Base-by-base conservation (phyloP, 2,797 vertebrate species). In the Acridotheres tristis region DNA sequence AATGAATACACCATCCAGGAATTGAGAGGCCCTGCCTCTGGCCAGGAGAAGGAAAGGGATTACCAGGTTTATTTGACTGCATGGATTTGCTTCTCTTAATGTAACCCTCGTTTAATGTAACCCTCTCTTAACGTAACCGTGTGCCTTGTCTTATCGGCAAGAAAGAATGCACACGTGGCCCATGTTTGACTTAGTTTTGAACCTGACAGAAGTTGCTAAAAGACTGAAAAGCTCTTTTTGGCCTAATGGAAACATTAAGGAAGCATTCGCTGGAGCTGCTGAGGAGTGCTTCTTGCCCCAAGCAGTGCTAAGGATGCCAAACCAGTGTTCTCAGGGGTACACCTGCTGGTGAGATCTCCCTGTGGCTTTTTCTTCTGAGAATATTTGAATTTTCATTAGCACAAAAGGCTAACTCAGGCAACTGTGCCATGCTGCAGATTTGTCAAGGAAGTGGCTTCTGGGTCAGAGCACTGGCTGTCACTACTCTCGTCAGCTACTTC, bases 381-480 rank as follows among this genome's bases (percentile, higher is more conserved):
- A 5, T 10, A 53, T 40, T 83, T 91, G 72, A 67, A 68, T 94
- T 77, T 54, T 74, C 61, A 45, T 19, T 36, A 76, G 43, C 29
- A 54, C 47, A 81, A 50, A 86, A 93, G 65, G 78, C 83, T 57
- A 74, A 74, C 65, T 77, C 53, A 7, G 73, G 89, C 77, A 75
- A 66, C 55, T 6, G 27, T 77, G 81, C 36, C 76, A 10, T 18
- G 21, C 50, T 78, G 79, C 68, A 74, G 53, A 30, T 84, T 40
- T 80, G 67, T 50, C 58, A 68, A 34, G 81, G 75, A 85, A 83
- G 72, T 54, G 73, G 47, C 91, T 94, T 65, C 47, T 95, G 76
- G 66, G 89, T 89, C 82, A 77, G 71, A 55, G 61, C 36, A 14
- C 55, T 42, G 29, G 55, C 84, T 93, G 77, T 89, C 30, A 0